Evolutionary conservation across 1,140 invertebrate genomes (phyloP).

Genomic region (Ceratoteleas bidentatus): DNA sequence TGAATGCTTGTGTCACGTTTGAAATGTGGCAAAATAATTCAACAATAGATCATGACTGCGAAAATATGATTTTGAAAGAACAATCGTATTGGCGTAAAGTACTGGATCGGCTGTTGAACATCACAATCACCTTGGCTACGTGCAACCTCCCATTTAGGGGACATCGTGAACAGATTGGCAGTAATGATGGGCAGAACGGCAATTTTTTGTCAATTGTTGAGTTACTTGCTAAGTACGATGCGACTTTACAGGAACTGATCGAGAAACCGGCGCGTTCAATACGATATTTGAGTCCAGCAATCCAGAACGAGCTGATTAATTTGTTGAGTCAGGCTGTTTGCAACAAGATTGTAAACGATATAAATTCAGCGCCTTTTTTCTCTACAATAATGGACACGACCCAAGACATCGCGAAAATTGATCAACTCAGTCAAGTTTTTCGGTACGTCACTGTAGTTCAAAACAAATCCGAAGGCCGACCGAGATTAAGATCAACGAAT

Average conservation of each 20-base stretch:
- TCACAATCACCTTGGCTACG: conserved; percentile 42
- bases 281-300: conserved; percentile 58
- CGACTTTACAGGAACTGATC: conserved; percentile 35
- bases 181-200: conserved; percentile 29
- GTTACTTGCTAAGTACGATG: conserved; percentile 38
- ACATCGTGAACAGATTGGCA: conserved; percentile 1
- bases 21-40: conserved; percentile 67
- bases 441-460: conserved; percentile 48
- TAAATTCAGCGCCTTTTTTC: conserved; percentile 61
- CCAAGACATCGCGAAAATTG: conserved; percentile 64
- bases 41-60: conserved; percentile 59
- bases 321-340: conserved; percentile 52
- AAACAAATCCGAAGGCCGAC: conserved; percentile 41
- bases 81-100: conserved; percentile 45
- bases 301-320: conserved; percentile 69
- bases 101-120: conserved; percentile 29
- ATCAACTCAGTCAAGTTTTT: conserved; percentile 60
- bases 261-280: conserved; percentile 40
- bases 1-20: conserved; percentile 63
- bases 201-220: conserved; percentile 62
- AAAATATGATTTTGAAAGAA: conserved; percentile 62
- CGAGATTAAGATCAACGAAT: conserved; percentile 50
- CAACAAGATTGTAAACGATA: conserved; percentile 50
- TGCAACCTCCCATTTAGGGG: conserved; percentile 41
- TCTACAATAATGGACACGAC: conserved; percentile 70